Conservation (phyloP, 2,888 invertebrate genomes). For the Agonum fuliginosum region DNA sequence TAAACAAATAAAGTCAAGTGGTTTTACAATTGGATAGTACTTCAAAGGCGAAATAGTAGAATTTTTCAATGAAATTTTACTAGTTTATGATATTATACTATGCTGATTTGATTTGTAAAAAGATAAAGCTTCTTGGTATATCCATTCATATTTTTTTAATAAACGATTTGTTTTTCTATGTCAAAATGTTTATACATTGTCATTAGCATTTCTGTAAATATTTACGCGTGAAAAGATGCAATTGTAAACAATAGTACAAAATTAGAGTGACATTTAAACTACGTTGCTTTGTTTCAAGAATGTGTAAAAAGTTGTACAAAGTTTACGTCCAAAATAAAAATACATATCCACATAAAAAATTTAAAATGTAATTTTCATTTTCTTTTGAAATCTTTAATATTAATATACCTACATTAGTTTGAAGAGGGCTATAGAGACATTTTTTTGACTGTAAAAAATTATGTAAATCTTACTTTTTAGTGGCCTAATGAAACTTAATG, state of each 20-base stretch:
- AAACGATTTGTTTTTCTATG: conserved; percentile 3
- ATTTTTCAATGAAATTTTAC: conserved; percentile 1
- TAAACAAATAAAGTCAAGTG: conserved; percentile 38
- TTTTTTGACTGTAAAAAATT: too few relatives aligned
- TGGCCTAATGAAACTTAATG: too few relatives aligned
- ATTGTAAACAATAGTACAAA: conserved; percentile 18
- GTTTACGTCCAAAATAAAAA: conserved; percentile 7
- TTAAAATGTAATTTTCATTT: background rate
- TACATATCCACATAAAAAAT: too few relatives aligned
- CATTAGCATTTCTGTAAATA: conserved; percentile 10
- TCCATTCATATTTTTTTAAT: background rate
- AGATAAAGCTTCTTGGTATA: background rate
- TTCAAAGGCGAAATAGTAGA: background rate
- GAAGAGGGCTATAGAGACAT: too few relatives aligned
- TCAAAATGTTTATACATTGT: background rate
- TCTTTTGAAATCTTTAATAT: too few relatives aligned
- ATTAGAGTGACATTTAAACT: conserved; percentile 21
- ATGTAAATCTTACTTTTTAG: too few relatives aligned
- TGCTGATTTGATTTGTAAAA: background rate
- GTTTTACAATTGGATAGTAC: conserved; percentile 3
- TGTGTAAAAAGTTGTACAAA: background rate
- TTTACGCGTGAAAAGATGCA: background rate
- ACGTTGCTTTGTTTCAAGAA: conserved; percentile 18
- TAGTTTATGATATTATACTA: background rate
- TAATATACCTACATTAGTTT: too few relatives aligned